Base-by-base conservation (phyloP, 1,140 invertebrate genomes). In the Leptoteleia sp. region DNA sequence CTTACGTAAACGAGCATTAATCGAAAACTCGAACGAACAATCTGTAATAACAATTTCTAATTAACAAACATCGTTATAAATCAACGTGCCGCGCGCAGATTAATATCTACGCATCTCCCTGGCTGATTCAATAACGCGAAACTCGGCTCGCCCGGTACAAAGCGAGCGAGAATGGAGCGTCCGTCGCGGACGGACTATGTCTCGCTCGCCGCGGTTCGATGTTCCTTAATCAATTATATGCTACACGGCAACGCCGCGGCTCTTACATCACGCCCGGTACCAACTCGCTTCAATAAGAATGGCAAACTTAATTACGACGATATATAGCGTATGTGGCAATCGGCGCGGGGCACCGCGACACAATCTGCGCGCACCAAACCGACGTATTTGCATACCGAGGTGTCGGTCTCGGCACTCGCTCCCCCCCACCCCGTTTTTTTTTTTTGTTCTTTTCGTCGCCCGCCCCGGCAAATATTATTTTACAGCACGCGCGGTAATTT, bases 261-360 rank as follows among this genome's bases (percentile, higher is more conserved):
- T 67, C 71, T 80, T 80, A 62, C 65, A 72, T 80, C 71, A 80
- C 71, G 38, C 47, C 47, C 65, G 47, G 25, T 55, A n/a, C 42
- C 59, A 67, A 40, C 65, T 35, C 16, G 0, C 55, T 62, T 83
- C 76, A 82, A 81, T 84, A 82, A 84, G 84, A 84, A 83, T 77
- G 80, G 76, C 81, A 81, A 83, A 86, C 85, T 87, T 87, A 87
- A 87, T 87, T 87, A 87, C 83, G 80, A 80, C 76, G 81, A 86
- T 86, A 86, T 86, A 87, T 84, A 70, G 82, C 78, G 45, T 81
- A 85, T 64, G 67, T 65, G 47, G 68, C 80, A 70, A 73, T 73
- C 65, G 75, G 16, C 19, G 55, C 61, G 68, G 52, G 45, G 38
- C 67, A n/a, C n/a, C n/a, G 79, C 50, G 82, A 81, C 76, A 77